These are phyloP conservation scores for Calameuta filiformis DNA, from an alignment of 2,888 invertebrate genomes.

Conservation along the genomic window DNA sequence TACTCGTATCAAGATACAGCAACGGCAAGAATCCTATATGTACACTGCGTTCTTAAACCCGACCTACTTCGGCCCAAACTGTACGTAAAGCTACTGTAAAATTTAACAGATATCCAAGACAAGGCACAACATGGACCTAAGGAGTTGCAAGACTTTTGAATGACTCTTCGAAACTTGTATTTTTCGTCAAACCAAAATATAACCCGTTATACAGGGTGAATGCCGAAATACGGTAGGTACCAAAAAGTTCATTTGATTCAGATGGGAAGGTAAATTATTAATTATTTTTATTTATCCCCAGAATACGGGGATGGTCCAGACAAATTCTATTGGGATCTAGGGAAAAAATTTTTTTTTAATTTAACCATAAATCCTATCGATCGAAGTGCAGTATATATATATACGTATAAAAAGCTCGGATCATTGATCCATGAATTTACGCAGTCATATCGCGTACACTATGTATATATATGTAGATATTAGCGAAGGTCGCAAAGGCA, in stretches of 20 bases:
- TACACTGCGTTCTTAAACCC: neutral
- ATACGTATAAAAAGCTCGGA: neutral
- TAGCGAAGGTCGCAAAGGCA: neutral
- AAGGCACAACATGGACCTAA: slow-evolving; percentile 21
- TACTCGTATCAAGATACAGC: neutral
- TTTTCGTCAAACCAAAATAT: neutral
- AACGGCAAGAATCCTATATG: neutral
- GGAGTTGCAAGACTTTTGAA: neutral
- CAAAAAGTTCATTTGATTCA: neutral
- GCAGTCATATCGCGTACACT: neutral
- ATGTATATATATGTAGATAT: neutral
- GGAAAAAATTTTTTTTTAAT: neutral
- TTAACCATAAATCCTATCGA: neutral
- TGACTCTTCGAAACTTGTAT: neutral
- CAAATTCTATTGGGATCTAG: neutral
- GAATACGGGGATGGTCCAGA: neutral
- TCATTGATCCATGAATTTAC: neutral
- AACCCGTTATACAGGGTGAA: neutral
- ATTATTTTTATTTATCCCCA: neutral
- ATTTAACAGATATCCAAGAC: slow-evolving; percentile 35
- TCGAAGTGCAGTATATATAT: too few species aligned
- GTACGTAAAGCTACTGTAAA: slow-evolving; percentile 27
- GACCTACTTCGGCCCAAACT: neutral
- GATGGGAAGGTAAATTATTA: neutral
- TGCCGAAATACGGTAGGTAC: neutral